These are phyloP conservation scores for Zaprionus davidi DNA, from an alignment of 1,140 invertebrate species.

Conservation along the genomic window DNA sequence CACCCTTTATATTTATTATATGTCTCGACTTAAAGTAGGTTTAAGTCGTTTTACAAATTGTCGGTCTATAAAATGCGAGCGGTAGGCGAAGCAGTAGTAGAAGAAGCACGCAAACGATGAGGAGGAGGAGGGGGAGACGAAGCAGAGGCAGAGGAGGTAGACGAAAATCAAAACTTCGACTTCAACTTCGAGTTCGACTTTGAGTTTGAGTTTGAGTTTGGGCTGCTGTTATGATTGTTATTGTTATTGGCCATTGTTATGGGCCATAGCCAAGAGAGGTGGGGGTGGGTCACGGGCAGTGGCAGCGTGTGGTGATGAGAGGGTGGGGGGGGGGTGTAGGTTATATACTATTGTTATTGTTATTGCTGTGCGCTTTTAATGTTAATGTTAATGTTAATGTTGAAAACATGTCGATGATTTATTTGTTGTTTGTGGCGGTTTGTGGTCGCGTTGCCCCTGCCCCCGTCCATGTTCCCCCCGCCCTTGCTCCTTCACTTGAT, in stretches of 20 bases:
- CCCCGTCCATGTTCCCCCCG: too few species aligned
- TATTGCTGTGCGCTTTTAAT: conserved; percentile 25
- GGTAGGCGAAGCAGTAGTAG: neutral
- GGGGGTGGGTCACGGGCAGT: too few species aligned
- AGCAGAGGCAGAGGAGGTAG: neutral
- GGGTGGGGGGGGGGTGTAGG: neutral
- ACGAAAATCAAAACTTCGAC: conserved; percentile 24
- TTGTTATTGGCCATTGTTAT: conserved; percentile 21
- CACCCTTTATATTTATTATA: conserved; percentile 18
- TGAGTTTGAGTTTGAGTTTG: neutral
- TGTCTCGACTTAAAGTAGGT: conserved; percentile 11
- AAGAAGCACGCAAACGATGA: neutral
- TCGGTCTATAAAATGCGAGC: conserved; percentile 21
- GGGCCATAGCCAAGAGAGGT: conserved; percentile 2
- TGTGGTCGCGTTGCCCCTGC: neutral
- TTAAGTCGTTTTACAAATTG: conserved; percentile 26
- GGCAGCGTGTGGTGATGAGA: neutral
- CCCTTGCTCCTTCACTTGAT: neutral
- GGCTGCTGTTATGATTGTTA: conserved; percentile 24
- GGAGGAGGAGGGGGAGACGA: neutral
- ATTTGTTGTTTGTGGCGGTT: conserved; percentile 42
- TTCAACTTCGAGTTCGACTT: neutral
- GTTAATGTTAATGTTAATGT: conserved; percentile 36
- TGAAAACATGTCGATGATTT: conserved; percentile 52
- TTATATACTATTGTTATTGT: conserved; percentile 30